Base-by-base conservation (phyloP, 2,888 invertebrate species). In the Pollenia amentaria region DNA sequence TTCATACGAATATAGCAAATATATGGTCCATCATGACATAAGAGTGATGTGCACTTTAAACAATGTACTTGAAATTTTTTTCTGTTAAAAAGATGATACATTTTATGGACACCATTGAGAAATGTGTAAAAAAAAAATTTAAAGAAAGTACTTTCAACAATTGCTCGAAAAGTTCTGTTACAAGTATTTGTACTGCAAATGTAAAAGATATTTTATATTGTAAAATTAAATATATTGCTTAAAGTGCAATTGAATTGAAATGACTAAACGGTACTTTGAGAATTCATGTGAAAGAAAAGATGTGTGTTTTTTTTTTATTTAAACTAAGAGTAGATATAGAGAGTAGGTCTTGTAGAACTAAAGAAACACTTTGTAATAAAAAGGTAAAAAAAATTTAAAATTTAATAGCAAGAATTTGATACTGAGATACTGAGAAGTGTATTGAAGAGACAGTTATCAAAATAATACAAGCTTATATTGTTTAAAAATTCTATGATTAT, bases 21-120 rank as follows among this genome's bases (percentile, higher is more conserved):
- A 29, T n/a, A 42, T 29, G 16, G 44, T 46, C 18, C 53, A 64
- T 29, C 65, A 69, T 75, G 67, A 60, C 79, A 75, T 16, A 18
- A 21, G 57, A 81, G 18, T 65, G 67, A 85, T 77, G 72, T 73
- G 81, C 81, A 81, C 85, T 85, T 81, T 81, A 55, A 55, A 77
- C 57, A 60, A 77, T 62, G 16, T 55, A 67, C 85, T 85, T 72
- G 64, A 75, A 57, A 2, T 60, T 51, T 38, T 51, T 44, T 44
- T n/a, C 29, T 42, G 46, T 29, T 3, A 11, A 40, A 51, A 57
- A 75, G 55, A 82, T 77, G 60, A 82, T 69, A 78, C 48, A 77
- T 85, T 82, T 73, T 70, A 73, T 77, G 77, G 77, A 73, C 81
- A 73, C 44, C 62, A 77, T 46, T 76, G 67, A 73, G 18, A 40